These are phyloP conservation scores for Drosophila takahashii DNA, from an alignment of 1,140 invertebrate species.

Conservation along the genomic window DNA sequence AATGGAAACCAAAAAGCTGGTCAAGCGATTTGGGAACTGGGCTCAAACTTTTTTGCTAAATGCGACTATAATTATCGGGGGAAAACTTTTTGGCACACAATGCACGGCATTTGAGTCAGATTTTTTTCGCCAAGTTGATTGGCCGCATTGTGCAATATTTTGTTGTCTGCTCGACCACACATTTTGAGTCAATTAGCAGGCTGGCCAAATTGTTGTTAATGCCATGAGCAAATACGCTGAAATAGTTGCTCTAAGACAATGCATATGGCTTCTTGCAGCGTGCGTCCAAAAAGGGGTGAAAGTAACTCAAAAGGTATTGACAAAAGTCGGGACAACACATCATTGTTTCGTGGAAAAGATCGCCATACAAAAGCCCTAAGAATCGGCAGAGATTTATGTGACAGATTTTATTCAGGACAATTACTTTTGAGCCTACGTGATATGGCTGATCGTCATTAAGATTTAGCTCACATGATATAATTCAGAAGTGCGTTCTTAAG, in stretches of 20 bases:
- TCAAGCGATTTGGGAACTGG: conserved; percentile 49
- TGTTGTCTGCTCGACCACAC: conserved; percentile 51
- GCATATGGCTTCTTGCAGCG: conserved; percentile 67
- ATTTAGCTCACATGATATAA: conserved; percentile 33
- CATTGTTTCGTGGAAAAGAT: conserved; percentile 8
- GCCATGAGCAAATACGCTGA: conserved; percentile 57
- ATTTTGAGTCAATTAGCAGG: conserved; percentile 73
- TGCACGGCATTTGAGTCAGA: conserved; percentile 65
- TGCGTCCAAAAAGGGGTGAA: conserved; percentile 27
- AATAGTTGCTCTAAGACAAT: conserved; percentile 64
- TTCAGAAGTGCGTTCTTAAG: conserved; percentile 14
- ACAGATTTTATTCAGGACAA: conserved; percentile 44
- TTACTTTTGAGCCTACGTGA: conserved; percentile 51
- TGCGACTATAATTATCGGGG: conserved; percentile 56
- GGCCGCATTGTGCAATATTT: conserved; percentile 64
- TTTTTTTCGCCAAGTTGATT: conserved; percentile 62
- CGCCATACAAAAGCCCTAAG: conserved; percentile 6
- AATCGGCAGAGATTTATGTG: conserved; percentile 42
- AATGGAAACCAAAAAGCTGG: conserved; percentile 55
- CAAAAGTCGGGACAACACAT: conserved; percentile 9
- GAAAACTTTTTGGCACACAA: conserved; percentile 74
- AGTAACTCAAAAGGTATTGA: conserved; percentile 27
- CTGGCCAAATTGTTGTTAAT: conserved; percentile 63
- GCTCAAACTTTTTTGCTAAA: conserved; percentile 23
- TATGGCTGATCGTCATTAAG: conserved; percentile 15